phyloP scores from a whole-genome alignment of 2,888 invertebrate species.

The Pseudococcus longispinus region DNA sequence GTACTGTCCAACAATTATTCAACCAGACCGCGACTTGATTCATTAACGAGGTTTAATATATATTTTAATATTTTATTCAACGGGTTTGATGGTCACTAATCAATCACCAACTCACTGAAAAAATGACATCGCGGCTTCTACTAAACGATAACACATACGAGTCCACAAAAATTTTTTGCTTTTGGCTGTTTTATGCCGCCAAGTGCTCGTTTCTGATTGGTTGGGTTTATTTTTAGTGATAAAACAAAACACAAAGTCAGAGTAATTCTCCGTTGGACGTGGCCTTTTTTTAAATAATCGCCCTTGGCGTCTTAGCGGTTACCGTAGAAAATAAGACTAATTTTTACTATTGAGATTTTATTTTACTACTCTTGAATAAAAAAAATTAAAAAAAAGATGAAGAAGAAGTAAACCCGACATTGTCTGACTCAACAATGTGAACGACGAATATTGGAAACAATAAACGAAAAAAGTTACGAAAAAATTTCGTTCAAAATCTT shows the following conservation, averaged over 20 bases:
- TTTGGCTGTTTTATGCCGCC: conserved; percentile 10
- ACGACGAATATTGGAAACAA: too few species aligned
- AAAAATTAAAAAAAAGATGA: too few species aligned
- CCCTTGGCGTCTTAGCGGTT: too few species aligned
- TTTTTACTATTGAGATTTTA: too few species aligned
- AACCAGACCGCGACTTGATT: not conserved
- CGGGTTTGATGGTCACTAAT: not conserved
- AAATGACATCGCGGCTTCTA: conserved; percentile 23
- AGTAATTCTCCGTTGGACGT: not conserved
- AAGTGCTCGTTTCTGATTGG: conserved; percentile 27
- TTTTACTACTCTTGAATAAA: too few species aligned
- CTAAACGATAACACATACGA: not conserved
- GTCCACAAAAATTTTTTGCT: not conserved
- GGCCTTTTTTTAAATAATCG: not conserved
- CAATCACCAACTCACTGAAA: not conserved
- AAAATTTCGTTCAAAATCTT: too few species aligned
- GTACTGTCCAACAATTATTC: not conserved
- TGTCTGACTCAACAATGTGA: too few species aligned
- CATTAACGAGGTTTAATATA: not conserved
- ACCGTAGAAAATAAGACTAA: not conserved
- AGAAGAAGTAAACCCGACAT: too few species aligned
- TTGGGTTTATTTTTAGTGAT: not conserved
- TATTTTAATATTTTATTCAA: not conserved
- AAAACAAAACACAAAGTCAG: not conserved
- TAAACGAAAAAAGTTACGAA: too few species aligned